Percentiles rank a stretch among this genome's conserved stretches.
Evolutionary conservation across 92 coral and sea anemone genomes (phyloP).

Genomic region (Isaurus tuberculatus): DNA sequence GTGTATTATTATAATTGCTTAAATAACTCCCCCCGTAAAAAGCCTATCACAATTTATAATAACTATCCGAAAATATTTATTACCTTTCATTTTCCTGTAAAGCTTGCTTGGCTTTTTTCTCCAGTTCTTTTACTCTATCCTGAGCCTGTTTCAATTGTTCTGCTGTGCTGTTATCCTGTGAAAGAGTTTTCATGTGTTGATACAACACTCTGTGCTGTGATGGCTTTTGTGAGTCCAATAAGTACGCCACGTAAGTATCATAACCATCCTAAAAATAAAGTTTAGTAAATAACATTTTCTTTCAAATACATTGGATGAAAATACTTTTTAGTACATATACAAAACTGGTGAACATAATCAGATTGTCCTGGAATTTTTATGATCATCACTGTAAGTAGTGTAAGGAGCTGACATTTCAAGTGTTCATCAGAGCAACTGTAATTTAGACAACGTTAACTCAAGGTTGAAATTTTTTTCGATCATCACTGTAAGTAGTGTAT

Average conservation of each 20-base stretch:
- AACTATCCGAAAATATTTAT: neutral
- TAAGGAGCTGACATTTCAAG: too few species aligned
- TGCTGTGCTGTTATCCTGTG: constrained; percentile 74
- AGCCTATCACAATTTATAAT: neutral
- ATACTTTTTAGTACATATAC: neutral
- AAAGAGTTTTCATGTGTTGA: constrained; percentile 81
- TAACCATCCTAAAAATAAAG: constrained; percentile 79
- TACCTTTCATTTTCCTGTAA: constrained; percentile 90
- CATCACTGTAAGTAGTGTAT: too few species aligned
- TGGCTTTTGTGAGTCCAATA: constrained; percentile 89
- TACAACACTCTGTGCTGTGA: constrained; percentile 81
- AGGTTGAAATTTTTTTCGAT: too few species aligned
- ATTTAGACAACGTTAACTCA: too few species aligned
- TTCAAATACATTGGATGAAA: neutral
- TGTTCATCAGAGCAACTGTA: too few species aligned
- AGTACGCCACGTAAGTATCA: constrained; percentile 88
- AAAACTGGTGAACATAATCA: neutral
- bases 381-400: too few species aligned
- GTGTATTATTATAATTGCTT: neutral
- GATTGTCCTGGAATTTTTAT: neutral
- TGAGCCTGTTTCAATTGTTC: constrained; percentile 80
- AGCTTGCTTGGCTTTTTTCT: constrained; percentile 74
- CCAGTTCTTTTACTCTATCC: constrained; percentile 77
- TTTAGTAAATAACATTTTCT: neutral
- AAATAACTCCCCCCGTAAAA: neutral